Conservation (phyloP, 2,113 vertebrate genomes). For the Gallinago undulata region DNA sequence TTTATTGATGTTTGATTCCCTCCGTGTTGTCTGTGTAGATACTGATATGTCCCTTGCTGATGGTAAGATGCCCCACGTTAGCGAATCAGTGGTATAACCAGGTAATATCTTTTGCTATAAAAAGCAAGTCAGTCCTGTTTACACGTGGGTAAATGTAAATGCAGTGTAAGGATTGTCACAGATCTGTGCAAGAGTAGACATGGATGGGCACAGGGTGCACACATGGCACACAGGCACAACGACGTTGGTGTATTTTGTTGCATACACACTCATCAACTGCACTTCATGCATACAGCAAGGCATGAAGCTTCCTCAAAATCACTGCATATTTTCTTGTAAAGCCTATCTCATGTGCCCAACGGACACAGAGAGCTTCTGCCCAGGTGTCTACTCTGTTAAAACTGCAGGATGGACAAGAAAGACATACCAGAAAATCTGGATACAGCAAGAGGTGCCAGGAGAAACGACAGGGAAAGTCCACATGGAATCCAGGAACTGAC, state of each 20-base stretch:
- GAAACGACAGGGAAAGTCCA: neutral
- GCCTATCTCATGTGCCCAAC: neutral
- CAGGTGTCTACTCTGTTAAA: neutral
- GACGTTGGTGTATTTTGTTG: rapidly evolving
- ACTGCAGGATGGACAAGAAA: neutral
- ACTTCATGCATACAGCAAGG: neutral
- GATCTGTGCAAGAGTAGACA: neutral
- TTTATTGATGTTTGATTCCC: neutral
- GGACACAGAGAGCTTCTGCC: neutral
- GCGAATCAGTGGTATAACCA: neutral
- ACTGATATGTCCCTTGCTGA: neutral
- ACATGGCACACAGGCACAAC: neutral
- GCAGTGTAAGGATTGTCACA: neutral
- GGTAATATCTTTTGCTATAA: neutral
- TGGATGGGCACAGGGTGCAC: neutral
- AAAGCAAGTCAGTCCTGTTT: neutral
- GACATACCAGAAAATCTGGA: neutral
- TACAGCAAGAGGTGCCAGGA: neutral
- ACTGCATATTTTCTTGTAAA: rapidly evolving
- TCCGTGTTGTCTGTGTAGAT: neutral
- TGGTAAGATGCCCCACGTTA: neutral
- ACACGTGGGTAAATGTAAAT: neutral
- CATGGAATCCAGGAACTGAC: neutral
- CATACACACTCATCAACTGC: neutral
- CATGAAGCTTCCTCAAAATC: neutral